Evolutionary conservation across 2,888 invertebrate genomes (phyloP).

Genomic region (Eulithis testata): DNA sequence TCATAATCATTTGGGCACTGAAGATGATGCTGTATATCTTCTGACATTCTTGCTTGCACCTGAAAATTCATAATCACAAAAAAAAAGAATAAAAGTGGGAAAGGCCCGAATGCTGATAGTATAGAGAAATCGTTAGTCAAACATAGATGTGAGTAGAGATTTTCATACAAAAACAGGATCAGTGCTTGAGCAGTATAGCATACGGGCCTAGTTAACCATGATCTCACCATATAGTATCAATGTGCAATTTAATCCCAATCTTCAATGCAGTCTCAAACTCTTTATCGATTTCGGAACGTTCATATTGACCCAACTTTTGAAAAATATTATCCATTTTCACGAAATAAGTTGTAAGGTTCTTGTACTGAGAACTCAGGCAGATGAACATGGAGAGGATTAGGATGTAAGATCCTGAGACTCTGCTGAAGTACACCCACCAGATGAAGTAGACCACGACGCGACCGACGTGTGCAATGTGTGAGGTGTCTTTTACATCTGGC

Average conservation of each 20-base stretch:
- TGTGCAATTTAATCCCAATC: constrained; percentile 60
- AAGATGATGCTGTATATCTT: constrained; percentile 51
- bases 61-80: constrained; percentile 33
- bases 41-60: constrained; percentile 54
- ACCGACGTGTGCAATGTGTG: constrained; percentile 39
- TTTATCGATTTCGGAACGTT: constrained; percentile 49
- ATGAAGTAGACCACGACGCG: constrained; percentile 49
- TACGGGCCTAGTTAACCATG: neutral
- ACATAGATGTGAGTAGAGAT: no score
- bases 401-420: constrained; percentile 45
- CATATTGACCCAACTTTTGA: constrained; percentile 16
- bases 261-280: constrained; percentile 54
- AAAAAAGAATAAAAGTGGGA: no score
- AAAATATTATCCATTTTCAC: constrained; percentile 41
- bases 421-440: constrained; percentile 55
- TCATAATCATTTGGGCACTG: constrained; percentile 57
- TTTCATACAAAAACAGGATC: no score
- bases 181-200: no score
- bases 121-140: no score
- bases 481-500: constrained; percentile 54
- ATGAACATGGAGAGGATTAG: constrained; percentile 50
- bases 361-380: constrained; percentile 50
- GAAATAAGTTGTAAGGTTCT: constrained; percentile 49
- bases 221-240: constrained; percentile 35
- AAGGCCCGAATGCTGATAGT: no score